Conservation (phyloP, 2,888 invertebrate genomes). For the Aphelenchoides bicaudatus region DNA sequence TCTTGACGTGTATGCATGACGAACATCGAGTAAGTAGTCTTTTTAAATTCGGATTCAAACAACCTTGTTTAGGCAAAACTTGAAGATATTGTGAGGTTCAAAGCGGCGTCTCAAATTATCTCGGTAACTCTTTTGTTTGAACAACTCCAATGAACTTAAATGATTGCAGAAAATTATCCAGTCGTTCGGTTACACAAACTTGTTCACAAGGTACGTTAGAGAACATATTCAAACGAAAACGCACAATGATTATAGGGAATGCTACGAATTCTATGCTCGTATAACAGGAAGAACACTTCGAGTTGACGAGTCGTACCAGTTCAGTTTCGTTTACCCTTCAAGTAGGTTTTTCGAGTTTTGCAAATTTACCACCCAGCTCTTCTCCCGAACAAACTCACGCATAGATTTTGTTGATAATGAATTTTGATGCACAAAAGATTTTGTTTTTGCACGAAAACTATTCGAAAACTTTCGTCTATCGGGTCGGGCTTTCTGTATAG, state of each 20-base stretch:
- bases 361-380: no score
- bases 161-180: conserved; percentile 71
- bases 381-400: no score
- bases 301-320: conserved; percentile 91
- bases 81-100: conserved; percentile 83
- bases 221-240: no score
- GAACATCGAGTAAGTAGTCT: conserved; percentile 68
- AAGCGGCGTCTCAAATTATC: conserved; percentile 92
- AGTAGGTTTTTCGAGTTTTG: conserved; percentile 57
- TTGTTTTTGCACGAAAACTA: no score
- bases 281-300: conserved; percentile 86
- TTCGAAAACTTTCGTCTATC: no score
- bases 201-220: no score
- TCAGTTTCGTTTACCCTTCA: conserved; percentile 70
- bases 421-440: no score
- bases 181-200: conserved; percentile 78
- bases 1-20: conserved; percentile 90
- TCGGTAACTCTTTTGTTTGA: conserved; percentile 76
- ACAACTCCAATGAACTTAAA: neutral
- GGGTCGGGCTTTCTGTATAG: no score
- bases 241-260: no score
- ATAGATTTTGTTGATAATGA: no score
- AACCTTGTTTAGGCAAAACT: conserved; percentile 73
- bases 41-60: neutral
- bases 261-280: conserved; percentile 87